Conservation (phyloP, 1,140 invertebrate genomes). For the Aphelinus certus region DNA sequence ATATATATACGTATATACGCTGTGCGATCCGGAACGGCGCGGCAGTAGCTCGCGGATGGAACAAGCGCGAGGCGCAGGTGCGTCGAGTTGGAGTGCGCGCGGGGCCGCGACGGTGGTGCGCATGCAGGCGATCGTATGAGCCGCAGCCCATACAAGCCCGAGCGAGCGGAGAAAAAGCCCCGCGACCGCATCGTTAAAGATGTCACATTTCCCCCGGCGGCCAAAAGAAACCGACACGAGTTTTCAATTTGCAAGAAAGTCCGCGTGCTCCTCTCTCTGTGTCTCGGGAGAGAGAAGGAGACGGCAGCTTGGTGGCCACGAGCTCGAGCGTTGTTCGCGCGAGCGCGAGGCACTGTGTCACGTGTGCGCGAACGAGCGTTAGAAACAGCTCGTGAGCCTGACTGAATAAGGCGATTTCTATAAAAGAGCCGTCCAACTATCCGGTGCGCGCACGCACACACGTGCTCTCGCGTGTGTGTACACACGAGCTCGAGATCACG, state of each 20-base stretch:
- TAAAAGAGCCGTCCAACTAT: neutral
- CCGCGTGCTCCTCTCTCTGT: neutral
- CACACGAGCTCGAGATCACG: neutral
- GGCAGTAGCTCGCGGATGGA: too few relatives aligned
- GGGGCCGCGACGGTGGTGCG: neutral
- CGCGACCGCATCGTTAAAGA: conserved; percentile 21
- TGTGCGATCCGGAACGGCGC: too few relatives aligned
- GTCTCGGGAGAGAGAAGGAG: neutral
- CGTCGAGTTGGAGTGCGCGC: neutral
- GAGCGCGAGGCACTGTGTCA: conserved; percentile 6
- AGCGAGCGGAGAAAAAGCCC: conserved; percentile 3
- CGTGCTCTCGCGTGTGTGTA: too few relatives aligned
- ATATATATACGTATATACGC: too few relatives aligned
- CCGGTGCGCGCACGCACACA: too few relatives aligned
- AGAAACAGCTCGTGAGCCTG: neutral
- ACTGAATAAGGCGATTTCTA: conserved; percentile 29
- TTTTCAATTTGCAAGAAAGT: conserved; percentile 35
- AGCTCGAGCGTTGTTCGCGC: neutral
- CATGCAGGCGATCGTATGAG: too few relatives aligned
- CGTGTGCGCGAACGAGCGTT: neutral
- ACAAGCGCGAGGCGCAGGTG: too few relatives aligned
- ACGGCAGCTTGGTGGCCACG: neutral
- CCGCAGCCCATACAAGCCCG: too few relatives aligned
- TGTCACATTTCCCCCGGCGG: conserved; percentile 12
- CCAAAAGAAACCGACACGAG: conserved; percentile 25